Conservation (phyloP, 1,140 invertebrate genomes). For the Cyrtorhinus lividipennis region DNA sequence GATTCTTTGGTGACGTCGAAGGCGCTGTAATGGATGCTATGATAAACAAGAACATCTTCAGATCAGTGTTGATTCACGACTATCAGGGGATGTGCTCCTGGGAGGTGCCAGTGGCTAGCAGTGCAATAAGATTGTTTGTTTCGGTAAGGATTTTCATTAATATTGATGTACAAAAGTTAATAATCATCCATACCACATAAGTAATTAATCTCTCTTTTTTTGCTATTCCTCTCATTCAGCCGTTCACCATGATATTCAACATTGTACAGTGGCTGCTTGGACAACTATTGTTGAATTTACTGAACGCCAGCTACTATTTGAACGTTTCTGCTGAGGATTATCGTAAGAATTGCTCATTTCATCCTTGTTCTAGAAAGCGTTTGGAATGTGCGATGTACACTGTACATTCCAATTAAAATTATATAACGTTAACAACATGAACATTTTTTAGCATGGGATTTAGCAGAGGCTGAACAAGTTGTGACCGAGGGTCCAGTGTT, state of each 20-base stretch:
- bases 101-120: conserved; percentile 27
- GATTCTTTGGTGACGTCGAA: conserved; percentile 73
- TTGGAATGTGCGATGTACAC: no score
- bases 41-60: conserved; percentile 55
- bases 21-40: conserved; percentile 63
- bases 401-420: no score
- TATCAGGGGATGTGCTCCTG: conserved; percentile 64
- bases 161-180: no score
- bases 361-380: no score
- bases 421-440: no score
- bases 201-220: no score
- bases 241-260: background rate
- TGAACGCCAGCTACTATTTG: background rate
- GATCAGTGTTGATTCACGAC: conserved; percentile 63
- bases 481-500: no score
- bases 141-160: conserved; percentile 6
- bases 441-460: no score
- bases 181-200: no score
- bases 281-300: background rate
- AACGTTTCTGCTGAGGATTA: background rate
- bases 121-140: conserved; percentile 19
- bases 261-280: background rate
- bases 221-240: no score
- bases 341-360: no score
- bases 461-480: no score